Percentiles rank a stretch among this genome's conserved stretches.
phyloP scores from a whole-genome alignment of 2,113 vertebrate species.

The Scophthalmus maximus region DNA sequence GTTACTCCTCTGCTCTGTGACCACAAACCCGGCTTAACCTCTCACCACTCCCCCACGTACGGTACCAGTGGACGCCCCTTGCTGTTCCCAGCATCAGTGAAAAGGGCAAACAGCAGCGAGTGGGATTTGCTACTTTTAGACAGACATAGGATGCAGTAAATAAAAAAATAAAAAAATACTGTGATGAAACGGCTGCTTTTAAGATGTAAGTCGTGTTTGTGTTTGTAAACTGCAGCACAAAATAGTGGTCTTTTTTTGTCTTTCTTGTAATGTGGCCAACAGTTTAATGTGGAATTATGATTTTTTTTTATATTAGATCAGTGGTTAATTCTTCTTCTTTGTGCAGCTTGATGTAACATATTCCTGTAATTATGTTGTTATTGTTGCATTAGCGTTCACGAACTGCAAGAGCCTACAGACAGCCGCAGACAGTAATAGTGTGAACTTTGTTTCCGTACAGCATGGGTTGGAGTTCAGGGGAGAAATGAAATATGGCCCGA shows the following conservation, averaged over 20 bases:
- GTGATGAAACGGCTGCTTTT: neutral
- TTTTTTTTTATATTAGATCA: neutral
- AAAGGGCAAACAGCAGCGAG: conserved; percentile 53
- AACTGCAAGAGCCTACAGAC: too few relatives aligned
- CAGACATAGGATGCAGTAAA: neutral
- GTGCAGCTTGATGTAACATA: neutral
- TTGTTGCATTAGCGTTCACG: neutral
- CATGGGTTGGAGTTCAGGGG: too few relatives aligned
- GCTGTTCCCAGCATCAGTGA: conserved; percentile 39
- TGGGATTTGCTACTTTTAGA: neutral
- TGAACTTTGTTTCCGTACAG: too few relatives aligned
- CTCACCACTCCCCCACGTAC: conserved; percentile 10
- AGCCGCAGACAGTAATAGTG: too few relatives aligned
- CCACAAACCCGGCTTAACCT: conserved; percentile 3
- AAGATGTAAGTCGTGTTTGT: neutral
- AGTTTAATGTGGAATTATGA: neutral
- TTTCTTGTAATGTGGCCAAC: neutral
- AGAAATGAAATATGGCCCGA: too few relatives aligned
- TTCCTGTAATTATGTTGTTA: neutral
- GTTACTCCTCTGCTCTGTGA: conserved; percentile 8
- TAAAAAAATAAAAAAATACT: neutral
- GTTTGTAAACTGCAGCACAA: neutral
- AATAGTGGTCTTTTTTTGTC: neutral
- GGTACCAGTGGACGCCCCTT: conserved; percentile 20
- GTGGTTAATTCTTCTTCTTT: neutral